phyloP scores from a whole-genome alignment of 2,888 invertebrate species.

The Hedya salicella region DNA sequence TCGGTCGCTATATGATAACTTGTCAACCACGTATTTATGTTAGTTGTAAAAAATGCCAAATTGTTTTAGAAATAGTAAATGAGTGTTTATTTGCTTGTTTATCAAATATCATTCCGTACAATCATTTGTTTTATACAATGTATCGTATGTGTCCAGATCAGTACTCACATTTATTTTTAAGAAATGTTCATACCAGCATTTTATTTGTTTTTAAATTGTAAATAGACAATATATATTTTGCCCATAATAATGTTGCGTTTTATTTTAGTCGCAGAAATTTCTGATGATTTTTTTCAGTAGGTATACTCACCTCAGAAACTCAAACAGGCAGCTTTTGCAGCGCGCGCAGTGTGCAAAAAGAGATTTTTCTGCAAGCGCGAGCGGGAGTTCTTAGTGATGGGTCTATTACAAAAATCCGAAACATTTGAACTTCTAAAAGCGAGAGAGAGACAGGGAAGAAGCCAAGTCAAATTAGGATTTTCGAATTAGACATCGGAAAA shows the following conservation, averaged over 20 bases:
- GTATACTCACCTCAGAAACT: too few relatives aligned
- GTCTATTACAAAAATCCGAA: too few relatives aligned
- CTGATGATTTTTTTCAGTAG: too few relatives aligned
- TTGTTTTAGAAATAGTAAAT: constrained; percentile 33
- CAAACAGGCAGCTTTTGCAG: too few relatives aligned
- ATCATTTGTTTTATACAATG: constrained; percentile 50
- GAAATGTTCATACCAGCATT: constrained; percentile 81
- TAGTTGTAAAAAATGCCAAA: constrained; percentile 34
- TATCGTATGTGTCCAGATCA: constrained; percentile 61
- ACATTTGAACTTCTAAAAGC: too few relatives aligned
- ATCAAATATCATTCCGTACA: constrained; percentile 67
- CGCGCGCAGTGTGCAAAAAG: too few relatives aligned
- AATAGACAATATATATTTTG: constrained; percentile 84
- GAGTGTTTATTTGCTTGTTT: constrained; percentile 46
- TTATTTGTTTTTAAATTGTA: constrained; percentile 79
- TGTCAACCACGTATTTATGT: constrained; percentile 3
- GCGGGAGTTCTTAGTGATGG: too few relatives aligned
- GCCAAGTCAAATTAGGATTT: too few relatives aligned
- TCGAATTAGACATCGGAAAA: too few relatives aligned
- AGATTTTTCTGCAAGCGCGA: too few relatives aligned
- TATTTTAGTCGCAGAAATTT: constrained; percentile 7
- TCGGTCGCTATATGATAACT: background rate
- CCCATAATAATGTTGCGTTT: constrained; percentile 68
- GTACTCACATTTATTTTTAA: constrained; percentile 77
- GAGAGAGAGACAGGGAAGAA: too few relatives aligned